phyloP scores from a whole-genome alignment of 2,888 invertebrate species.

The Lasiommata megera region DNA sequence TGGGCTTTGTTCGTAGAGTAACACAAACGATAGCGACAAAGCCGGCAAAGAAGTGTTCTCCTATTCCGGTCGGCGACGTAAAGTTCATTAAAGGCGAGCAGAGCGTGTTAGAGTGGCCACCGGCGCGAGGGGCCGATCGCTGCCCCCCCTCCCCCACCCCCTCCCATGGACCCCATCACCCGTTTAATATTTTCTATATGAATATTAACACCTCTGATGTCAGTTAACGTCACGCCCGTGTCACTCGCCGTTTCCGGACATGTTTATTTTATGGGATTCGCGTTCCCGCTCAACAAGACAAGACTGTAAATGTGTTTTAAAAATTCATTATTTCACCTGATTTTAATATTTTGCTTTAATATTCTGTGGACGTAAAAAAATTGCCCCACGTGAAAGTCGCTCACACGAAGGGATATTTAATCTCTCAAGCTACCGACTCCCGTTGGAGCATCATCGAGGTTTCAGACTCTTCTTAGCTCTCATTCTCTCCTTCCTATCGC shows the following conservation, averaged over 20 bases:
- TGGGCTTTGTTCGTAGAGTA: conserved; percentile 67
- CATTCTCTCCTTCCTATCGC: too few species aligned
- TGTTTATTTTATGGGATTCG: conserved; percentile 25
- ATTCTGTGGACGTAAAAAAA: too few species aligned
- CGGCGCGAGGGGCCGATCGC: conserved; percentile 57
- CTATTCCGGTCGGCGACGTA: conserved; percentile 75
- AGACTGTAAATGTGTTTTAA: too few species aligned
- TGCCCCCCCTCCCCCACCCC: conserved; percentile 36
- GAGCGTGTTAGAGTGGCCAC: conserved; percentile 75
- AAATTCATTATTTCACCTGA: too few species aligned
- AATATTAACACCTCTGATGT: conserved; percentile 53
- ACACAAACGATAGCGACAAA: conserved; percentile 68
- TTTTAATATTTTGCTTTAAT: too few species aligned
- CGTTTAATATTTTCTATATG: conserved; percentile 68
- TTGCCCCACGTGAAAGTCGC: too few species aligned
- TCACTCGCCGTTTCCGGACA: conserved; percentile 31
- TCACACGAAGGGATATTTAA: too few species aligned
- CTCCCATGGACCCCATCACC: conserved; percentile 35
- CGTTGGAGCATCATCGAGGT: too few species aligned
- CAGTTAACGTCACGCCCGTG: conserved; percentile 39
- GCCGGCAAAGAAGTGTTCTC: conserved; percentile 72
- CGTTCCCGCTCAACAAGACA: background rate
- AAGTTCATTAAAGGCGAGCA: conserved; percentile 78
- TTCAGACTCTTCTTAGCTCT: too few species aligned
- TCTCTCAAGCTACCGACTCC: too few species aligned